Conservation (phyloP, 2,888 invertebrate species). For the Hyles lineata region DNA sequence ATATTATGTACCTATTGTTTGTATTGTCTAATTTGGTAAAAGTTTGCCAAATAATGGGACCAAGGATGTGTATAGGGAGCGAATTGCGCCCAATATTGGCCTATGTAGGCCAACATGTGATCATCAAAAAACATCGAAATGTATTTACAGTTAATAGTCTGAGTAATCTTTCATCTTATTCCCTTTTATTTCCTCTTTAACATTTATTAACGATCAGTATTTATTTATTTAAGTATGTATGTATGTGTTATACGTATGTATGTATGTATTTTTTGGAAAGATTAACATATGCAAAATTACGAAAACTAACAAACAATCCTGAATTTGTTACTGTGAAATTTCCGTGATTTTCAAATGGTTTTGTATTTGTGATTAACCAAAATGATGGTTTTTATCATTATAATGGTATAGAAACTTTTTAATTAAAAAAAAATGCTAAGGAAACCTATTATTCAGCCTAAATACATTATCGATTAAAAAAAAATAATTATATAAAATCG, state of each 20-base stretch:
- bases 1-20: neutral
- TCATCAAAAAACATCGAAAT: neutral
- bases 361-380: conserved; percentile 66
- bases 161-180: conserved; percentile 2
- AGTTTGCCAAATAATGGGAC: conserved; percentile 6
- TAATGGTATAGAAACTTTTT: conserved; percentile 22
- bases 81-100: neutral
- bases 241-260: conserved; percentile 25
- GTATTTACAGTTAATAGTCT: neutral
- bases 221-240: conserved; percentile 14
- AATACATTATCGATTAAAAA: neutral
- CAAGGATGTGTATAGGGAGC: conserved; percentile 12
- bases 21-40: neutral
- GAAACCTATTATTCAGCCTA: neutral
- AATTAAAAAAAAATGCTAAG: neutral
- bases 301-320: conserved; percentile 39
- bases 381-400: conserved; percentile 39
- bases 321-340: conserved; percentile 39
- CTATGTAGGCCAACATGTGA: neutral
- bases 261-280: conserved; percentile 31
- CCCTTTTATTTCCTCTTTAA: neutral
- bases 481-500: neutral
- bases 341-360: conserved; percentile 42
- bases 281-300: conserved; percentile 42
- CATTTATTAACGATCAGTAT: conserved; percentile 22